A percentile compares a stretch with the other conserved stretches of the same genome.
Conservation (phyloP, 1,140 invertebrate genomes). For the Amyelois transitella region DNA sequence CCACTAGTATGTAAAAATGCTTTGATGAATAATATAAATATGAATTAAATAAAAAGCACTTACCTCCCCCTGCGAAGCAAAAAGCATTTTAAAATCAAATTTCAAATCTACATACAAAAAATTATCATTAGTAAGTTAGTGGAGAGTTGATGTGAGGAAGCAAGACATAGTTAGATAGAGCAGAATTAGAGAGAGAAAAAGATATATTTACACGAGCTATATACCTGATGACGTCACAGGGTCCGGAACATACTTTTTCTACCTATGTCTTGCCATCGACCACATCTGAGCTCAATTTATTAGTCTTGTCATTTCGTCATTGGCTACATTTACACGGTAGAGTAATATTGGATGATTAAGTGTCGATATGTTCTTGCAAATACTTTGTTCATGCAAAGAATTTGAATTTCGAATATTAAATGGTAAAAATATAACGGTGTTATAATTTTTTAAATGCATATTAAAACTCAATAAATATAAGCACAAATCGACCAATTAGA, state of each 20-base stretch:
- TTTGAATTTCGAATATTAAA: too few species aligned
- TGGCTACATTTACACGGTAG: conserved; percentile 27
- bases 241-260: conserved; percentile 32
- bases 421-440: too few species aligned
- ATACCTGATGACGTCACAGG: conserved; percentile 47
- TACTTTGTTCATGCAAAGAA: background rate
- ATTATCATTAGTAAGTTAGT: conserved; percentile 26
- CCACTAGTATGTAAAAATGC: too few species aligned
- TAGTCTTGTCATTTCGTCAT: background rate
- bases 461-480: too few species aligned
- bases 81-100: background rate
- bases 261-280: conserved; percentile 70
- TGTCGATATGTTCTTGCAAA: background rate
- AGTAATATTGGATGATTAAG: conserved; percentile 19
- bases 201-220: conserved; percentile 26
- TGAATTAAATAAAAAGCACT: background rate
- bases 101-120: conserved; percentile 5
- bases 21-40: too few species aligned
- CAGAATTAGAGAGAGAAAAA: conserved; percentile 20
- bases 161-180: conserved; percentile 71
- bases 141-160: conserved; percentile 52
- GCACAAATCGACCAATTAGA: too few species aligned
- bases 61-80: background rate
- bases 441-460: too few species aligned
- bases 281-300: conserved; percentile 65